Conservation (phyloP, 2,113 vertebrate genomes). For the Okapia johnstoni region DNA sequence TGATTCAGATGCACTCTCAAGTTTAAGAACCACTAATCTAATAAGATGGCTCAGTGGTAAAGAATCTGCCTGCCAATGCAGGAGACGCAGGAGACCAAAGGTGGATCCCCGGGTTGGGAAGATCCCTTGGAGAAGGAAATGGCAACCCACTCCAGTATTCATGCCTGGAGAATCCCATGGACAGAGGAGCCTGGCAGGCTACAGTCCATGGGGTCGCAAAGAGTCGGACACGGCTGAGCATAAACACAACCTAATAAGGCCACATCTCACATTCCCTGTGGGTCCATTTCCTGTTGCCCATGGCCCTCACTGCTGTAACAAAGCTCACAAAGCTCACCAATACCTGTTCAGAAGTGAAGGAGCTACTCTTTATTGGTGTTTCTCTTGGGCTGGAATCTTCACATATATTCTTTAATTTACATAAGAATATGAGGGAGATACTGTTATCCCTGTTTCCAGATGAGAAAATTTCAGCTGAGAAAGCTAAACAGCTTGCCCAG, state of each 20-base stretch:
- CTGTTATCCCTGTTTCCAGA: background rate
- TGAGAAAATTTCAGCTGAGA: background rate
- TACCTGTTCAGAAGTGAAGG: background rate
- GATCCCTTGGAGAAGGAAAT: background rate
- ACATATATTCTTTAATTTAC: background rate
- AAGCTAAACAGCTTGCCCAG: background rate
- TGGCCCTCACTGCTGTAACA: background rate
- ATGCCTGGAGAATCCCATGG: background rate
- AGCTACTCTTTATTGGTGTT: background rate
- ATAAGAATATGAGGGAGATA: background rate
- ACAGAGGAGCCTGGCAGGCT: background rate
- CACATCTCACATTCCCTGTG: rapidly evolving
- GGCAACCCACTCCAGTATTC: background rate
- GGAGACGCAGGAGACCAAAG: background rate
- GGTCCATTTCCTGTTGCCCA: background rate
- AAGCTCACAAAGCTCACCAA: background rate
- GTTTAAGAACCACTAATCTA: background rate
- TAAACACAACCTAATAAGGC: background rate
- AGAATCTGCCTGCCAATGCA: background rate
- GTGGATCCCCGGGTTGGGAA: background rate
- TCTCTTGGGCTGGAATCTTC: background rate
- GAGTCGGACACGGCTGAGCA: background rate
- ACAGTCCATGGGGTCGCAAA: background rate
- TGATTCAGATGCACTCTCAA: background rate
- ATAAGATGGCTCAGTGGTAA: background rate